These are phyloP conservation scores for Acleris literana DNA, from an alignment of 2,888 invertebrate genomes.

Conservation along the genomic window DNA sequence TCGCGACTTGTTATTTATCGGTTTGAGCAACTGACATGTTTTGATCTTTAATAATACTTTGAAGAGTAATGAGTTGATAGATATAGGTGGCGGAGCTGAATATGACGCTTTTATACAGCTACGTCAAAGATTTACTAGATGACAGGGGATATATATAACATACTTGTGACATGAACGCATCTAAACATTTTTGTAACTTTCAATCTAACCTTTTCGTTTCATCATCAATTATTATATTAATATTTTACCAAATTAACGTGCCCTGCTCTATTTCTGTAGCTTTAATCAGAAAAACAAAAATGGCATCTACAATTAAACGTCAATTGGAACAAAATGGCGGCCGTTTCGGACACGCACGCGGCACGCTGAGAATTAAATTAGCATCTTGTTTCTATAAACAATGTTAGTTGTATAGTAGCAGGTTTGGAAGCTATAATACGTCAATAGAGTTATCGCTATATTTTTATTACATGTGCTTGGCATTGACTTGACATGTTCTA, in stretches of 20 bases:
- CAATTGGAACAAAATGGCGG: slow-evolving; percentile 30
- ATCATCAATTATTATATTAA: neutral
- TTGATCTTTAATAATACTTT: no score
- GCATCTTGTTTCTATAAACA: slow-evolving; percentile 27
- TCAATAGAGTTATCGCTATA: neutral
- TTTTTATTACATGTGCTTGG: slow-evolving; percentile 2
- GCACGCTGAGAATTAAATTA: slow-evolving; percentile 29
- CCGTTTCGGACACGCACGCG: slow-evolving; percentile 34
- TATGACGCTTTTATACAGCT: no score
- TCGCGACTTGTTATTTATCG: neutral
- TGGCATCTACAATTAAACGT: slow-evolving; percentile 34
- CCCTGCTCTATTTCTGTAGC: slow-evolving; percentile 2
- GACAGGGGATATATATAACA: no score
- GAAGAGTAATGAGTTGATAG: no score
- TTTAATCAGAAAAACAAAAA: slow-evolving; percentile 27
- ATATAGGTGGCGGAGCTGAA: no score
- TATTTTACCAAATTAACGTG: neutral
- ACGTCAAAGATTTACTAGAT: no score
- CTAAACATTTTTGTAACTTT: slow-evolving; percentile 4
- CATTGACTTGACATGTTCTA: neutral
- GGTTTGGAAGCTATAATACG: neutral
- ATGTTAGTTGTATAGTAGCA: slow-evolving; percentile 12
- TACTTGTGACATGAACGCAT: no score
- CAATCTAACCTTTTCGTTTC: neutral
- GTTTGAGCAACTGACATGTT: no score